A percentile compares a stretch with the other conserved stretches of the same genome.
Conservation (phyloP, 1,140 invertebrate species). For the Tetramorium alpestre region DNA sequence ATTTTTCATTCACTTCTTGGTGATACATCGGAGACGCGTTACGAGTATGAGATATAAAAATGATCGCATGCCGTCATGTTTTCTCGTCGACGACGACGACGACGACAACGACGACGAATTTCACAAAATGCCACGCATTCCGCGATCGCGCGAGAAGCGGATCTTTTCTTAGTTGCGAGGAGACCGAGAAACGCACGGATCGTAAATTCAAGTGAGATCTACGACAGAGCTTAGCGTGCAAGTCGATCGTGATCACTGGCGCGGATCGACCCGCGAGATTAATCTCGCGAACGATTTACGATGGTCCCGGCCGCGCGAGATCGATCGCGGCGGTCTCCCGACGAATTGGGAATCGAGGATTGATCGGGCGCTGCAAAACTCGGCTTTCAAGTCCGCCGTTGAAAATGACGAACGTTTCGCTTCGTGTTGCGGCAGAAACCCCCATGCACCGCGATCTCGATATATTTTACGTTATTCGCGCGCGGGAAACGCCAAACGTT, state of each 20-base stretch:
- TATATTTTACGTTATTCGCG: background rate
- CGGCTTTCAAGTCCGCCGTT: background rate
- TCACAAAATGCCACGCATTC: slow-evolving; percentile 43
- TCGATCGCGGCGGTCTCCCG: background rate
- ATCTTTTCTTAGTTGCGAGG: background rate
- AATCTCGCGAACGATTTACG: slow-evolving; percentile 46
- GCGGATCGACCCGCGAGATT: slow-evolving; percentile 40
- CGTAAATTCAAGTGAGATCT: slow-evolving; percentile 47
- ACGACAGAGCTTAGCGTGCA: background rate
- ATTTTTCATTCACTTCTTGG: background rate
- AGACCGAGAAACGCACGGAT: slow-evolving; percentile 4
- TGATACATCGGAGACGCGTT: background rate
- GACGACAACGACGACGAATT: slow-evolving; percentile 39
- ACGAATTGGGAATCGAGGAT: slow-evolving; percentile 39
- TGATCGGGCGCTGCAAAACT: slow-evolving; percentile 1
- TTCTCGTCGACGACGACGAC: slow-evolving; percentile 7
- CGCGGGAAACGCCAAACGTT: background rate
- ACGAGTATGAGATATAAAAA: slow-evolving; percentile 18
- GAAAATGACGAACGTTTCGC: slow-evolving; percentile 31
- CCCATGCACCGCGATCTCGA: background rate
- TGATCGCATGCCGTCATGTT: slow-evolving; percentile 54
- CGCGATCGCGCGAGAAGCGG: background rate
- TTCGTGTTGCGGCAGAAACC: background rate
- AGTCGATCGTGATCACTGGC: slow-evolving; percentile 19
- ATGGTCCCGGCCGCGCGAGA: background rate